Evolutionary conservation across 2,888 invertebrate species (phyloP).

Genomic region (Phrixothrix hirtus): DNA sequence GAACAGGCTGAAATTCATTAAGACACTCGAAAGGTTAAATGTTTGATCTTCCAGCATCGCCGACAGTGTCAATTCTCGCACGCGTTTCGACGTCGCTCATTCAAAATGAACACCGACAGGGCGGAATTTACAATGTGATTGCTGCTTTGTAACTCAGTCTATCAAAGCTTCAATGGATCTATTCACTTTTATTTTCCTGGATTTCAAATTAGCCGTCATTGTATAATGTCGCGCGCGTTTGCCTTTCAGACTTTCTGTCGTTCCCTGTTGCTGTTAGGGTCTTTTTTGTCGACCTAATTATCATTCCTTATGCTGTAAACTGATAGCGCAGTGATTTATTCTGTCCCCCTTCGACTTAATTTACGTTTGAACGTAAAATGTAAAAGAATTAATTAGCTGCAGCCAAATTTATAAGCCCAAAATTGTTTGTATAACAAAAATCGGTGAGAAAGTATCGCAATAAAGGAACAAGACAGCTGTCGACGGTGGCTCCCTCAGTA

Average conservation of each 20-base stretch:
- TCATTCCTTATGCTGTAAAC: slow-evolving; percentile 38
- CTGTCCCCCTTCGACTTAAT: slow-evolving; percentile 26
- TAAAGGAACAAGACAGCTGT: slow-evolving; percentile 44
- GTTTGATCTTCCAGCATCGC: slow-evolving; percentile 29
- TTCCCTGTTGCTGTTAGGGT: slow-evolving; percentile 23
- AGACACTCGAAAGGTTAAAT: slow-evolving; percentile 29
- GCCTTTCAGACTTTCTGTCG: slow-evolving; percentile 26
- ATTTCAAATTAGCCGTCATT: slow-evolving; percentile 54
- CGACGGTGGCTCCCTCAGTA: slow-evolving; percentile 45
- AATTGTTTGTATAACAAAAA: slow-evolving; percentile 23
- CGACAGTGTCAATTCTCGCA: slow-evolving; percentile 36
- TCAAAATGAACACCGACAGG: slow-evolving; percentile 51
- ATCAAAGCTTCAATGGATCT: slow-evolving; percentile 47
- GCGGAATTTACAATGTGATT: slow-evolving; percentile 57
- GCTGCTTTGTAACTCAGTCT: slow-evolving; percentile 50
- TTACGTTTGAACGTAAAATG: slow-evolving; percentile 18
- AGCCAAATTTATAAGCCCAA: too few species aligned
- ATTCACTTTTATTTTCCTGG: slow-evolving; percentile 49
- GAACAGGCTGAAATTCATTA: slow-evolving; percentile 34
- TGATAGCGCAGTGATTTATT: slow-evolving; percentile 39
- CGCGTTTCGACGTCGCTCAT: slow-evolving; percentile 49
- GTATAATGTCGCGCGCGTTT: slow-evolving; percentile 39
- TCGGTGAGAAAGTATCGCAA: slow-evolving; percentile 41
- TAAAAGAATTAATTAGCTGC: too few species aligned
- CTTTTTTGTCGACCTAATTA: slow-evolving; percentile 39